These are phyloP conservation scores for Alentia gelatinosa DNA, from an alignment of 2,888 invertebrate species.

Conservation along the genomic window DNA sequence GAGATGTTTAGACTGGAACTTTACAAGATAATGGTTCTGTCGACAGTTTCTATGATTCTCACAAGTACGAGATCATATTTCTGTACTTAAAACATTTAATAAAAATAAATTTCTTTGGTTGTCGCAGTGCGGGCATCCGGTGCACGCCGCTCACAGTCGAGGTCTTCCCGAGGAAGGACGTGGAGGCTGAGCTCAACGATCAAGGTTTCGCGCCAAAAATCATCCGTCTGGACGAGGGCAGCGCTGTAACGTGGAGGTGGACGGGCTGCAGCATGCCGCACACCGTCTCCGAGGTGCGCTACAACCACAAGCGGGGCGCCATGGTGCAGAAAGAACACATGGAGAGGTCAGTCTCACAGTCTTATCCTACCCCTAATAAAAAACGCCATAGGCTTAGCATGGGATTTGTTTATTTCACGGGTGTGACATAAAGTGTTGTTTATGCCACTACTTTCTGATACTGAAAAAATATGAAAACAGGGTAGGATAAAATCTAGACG, in stretches of 20 bases:
- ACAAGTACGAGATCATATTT: no score
- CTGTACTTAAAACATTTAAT: no score
- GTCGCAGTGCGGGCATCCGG: slow-evolving; percentile 76
- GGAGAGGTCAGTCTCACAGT: slow-evolving; percentile 52
- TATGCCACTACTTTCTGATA: no score
- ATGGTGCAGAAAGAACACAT: slow-evolving; percentile 56
- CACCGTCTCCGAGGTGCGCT: slow-evolving; percentile 61
- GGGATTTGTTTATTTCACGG: no score
- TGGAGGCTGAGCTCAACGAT: slow-evolving; percentile 75
- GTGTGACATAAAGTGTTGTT: no score
- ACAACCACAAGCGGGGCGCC: slow-evolving; percentile 58
- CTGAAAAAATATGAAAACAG: no score
- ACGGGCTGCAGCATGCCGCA: slow-evolving; percentile 68
- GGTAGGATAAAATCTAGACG: no score
- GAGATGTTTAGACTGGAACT: no score
- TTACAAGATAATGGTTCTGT: no score
- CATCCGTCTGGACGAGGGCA: slow-evolving; percentile 79
- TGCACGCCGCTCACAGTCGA: slow-evolving; percentile 77
- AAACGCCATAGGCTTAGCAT: no score
- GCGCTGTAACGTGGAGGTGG: slow-evolving; percentile 79
- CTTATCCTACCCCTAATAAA: no score
- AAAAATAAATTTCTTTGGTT: background rate
- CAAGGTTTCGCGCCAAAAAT: slow-evolving; percentile 78
- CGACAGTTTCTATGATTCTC: no score
- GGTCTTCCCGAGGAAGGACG: slow-evolving; percentile 73